Base-by-base conservation (phyloP, 2,797 vertebrate genomes). In the Malurus leucopterus region DNA sequence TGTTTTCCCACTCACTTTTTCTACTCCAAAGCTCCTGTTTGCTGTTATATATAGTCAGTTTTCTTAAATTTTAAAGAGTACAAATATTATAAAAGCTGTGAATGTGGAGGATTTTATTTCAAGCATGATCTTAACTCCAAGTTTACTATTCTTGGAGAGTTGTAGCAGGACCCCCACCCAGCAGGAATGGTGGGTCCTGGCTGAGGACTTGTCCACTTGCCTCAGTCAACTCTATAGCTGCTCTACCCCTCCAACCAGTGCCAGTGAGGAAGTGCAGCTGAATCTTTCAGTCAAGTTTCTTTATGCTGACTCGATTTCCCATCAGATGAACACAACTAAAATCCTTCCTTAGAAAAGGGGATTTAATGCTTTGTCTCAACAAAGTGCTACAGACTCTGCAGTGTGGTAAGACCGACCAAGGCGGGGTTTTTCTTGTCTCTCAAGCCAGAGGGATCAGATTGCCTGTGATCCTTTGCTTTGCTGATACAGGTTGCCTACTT, bases 221-320 rank as follows among this genome's bases (percentile, higher is more conserved):
- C 1, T 40, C 17, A 18, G 41, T 12, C 1, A 18, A 0, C 3
- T 54, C 51, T 8, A 2, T 21, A 74, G 40, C 29, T 69, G 17
- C 17, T 36, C 15, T 15, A n/a, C 13, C 7, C n/a, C 27, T 38
- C 18, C 61, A 67, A 9, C 3, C 32, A 41, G 13, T 13, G n/a
- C 29, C 34, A 36, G 30, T 5, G 6, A 29, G n/a, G 30, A 46
- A 13, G 1, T 21, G 8, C 54, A 62, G 12, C 30, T 2, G 8
- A 32, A 69, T 24, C 16, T 88, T 91, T 47, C 47, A 16, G 20
- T n/a, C 1, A 6, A 7, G 27, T 76, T 81, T 53, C 53, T 70
- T 81, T 46, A 7, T 29, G n/a, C 29, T 75, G 47, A 24, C 20
- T 34, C 83, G 26, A 77, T 61, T 90, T 80, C 50, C n/a, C 9